A percentile compares a stretch with the other conserved stretches of the same genome.
Evolutionary conservation across 2,797 vertebrate genomes (phyloP).

Genomic region (Meriones psammophilus): DNA sequence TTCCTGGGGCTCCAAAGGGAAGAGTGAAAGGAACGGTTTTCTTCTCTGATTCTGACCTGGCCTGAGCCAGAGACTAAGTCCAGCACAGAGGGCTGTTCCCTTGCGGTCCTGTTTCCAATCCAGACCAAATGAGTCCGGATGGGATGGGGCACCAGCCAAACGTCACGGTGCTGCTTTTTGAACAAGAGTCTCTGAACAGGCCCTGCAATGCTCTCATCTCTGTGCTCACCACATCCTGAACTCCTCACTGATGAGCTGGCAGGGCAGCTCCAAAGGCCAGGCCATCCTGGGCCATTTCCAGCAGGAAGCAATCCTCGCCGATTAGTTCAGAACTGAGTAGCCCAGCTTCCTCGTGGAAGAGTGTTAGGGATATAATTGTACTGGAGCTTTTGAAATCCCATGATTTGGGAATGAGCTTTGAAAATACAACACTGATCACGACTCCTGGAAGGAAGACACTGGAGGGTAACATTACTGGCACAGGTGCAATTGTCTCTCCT

Average conservation of each 20-base stretch:
- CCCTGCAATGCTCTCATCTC: conserved; percentile 23
- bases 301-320: conserved; percentile 70
- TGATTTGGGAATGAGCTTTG: neutral
- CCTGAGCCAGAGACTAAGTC: conserved; percentile 1
- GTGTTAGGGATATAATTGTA: neutral
- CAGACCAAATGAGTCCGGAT: conserved; percentile 45
- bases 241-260: neutral
- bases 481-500: neutral
- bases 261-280: neutral
- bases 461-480: neutral
- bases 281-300: conserved; percentile 75
- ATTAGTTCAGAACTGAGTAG: conserved; percentile 59
- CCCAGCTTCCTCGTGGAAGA: neutral
- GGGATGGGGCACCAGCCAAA: neutral
- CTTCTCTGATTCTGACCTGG: conserved; percentile 35
- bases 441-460: accelerated
- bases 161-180: neutral
- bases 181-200: neutral
- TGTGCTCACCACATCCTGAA: neutral
- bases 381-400: neutral
- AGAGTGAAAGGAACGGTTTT: neutral
- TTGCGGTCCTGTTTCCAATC: neutral
- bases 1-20: neutral
- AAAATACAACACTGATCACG: neutral
- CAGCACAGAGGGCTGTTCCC: neutral